Evolutionary conservation across 2,113 vertebrate species (phyloP).

Genomic region (Limnothrissa miodon): DNA sequence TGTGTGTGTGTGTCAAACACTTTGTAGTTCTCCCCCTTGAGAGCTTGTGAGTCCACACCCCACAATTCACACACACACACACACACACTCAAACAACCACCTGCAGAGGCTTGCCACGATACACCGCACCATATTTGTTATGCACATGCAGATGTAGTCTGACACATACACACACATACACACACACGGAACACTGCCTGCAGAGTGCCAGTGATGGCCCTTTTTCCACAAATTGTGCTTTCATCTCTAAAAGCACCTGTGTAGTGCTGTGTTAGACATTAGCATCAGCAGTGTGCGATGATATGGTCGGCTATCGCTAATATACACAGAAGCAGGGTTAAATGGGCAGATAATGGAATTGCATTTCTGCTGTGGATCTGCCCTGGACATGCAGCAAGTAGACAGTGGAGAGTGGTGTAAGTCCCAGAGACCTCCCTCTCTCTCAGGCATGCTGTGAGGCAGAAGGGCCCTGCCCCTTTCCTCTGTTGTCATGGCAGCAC

Average conservation of each 20-base stretch:
- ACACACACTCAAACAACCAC: constrained; percentile 43
- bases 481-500: constrained; percentile 27
- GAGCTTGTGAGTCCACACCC: background rate
- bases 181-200: background rate
- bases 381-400: background rate
- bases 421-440: constrained; percentile 7
- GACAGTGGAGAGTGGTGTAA: background rate
- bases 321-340: background rate
- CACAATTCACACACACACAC: constrained; percentile 24
- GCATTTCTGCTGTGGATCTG: background rate
- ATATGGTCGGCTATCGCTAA: background rate
- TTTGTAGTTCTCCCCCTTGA: background rate
- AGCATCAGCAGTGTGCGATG: background rate
- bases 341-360: background rate
- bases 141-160: background rate
- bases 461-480: constrained; percentile 25
- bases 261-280: background rate
- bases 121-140: background rate
- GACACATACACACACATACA: constrained; percentile 10
- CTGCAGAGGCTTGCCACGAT: constrained; percentile 35
- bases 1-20: constrained; percentile 27
- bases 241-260: background rate
- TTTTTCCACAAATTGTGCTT: background rate
- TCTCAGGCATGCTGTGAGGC: constrained; percentile 3
- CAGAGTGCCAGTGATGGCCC: background rate